These are phyloP conservation scores for Epinotia bilunana DNA, from an alignment of 2,888 invertebrate genomes.

Conservation along the genomic window DNA sequence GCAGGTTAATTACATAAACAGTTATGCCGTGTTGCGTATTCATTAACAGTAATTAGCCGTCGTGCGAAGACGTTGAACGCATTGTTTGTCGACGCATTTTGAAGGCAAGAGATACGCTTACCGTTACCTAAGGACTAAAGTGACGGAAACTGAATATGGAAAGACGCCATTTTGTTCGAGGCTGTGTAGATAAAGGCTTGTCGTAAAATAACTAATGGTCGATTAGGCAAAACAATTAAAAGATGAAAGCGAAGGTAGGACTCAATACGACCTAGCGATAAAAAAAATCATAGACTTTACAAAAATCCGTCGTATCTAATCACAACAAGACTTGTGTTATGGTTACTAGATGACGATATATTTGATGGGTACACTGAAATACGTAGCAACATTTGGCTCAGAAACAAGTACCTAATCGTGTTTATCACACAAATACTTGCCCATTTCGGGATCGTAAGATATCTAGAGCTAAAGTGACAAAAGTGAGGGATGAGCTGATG, in stretches of 20 bases:
- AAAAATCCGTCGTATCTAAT: no score
- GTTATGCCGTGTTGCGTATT: conserved; percentile 67
- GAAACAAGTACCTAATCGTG: no score
- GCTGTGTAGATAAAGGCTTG: conserved; percentile 2
- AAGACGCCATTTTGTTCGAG: not conserved
- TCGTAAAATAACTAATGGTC: conserved; percentile 9
- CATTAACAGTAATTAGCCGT: conserved; percentile 73
- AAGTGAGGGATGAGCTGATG: no score
- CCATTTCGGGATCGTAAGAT: no score
- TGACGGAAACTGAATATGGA: not conserved
- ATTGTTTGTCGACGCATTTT: conserved; percentile 32
- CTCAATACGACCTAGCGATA: not conserved
- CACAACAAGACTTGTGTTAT: no score
- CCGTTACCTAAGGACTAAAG: not conserved
- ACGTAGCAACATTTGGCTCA: no score
- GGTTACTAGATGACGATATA: no score
- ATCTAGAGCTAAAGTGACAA: no score
- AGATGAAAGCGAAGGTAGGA: conserved; percentile 10
- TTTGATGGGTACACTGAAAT: no score
- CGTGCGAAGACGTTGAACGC: conserved; percentile 39
- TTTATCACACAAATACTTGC: no score
- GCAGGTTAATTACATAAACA: conserved; percentile 67
- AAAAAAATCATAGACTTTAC: not conserved
- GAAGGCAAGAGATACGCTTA: not conserved
- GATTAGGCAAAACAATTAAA: conserved; percentile 13